A percentile compares a stretch with the other conserved stretches of the same genome.
These are phyloP conservation scores for Amphiprion percula DNA, from an alignment of 2,113 vertebrate species.

Conservation along the genomic window DNA sequence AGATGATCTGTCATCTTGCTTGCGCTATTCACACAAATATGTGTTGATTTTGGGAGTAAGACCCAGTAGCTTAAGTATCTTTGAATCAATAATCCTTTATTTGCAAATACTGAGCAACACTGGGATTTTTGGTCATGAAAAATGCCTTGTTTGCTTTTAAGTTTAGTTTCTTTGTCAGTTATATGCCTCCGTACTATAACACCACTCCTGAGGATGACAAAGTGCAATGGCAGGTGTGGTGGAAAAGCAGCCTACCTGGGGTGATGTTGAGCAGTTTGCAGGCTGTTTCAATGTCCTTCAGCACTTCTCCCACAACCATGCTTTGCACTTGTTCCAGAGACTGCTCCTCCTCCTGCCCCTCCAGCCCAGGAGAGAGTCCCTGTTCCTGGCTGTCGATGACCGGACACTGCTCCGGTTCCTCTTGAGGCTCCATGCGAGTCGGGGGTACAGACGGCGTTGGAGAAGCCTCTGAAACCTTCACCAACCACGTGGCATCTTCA, in stretches of 20 bases:
- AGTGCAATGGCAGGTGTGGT: constrained; percentile 20
- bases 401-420: constrained; percentile 95
- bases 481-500: constrained; percentile 85
- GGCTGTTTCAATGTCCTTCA: constrained; percentile 97
- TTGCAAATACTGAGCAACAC: constrained; percentile 27
- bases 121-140: constrained; percentile 8
- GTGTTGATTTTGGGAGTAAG: constrained; percentile 63
- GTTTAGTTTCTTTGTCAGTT: constrained; percentile 34
- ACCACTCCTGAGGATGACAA: neutral
- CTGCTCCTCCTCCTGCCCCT: constrained; percentile 91
- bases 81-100: constrained; percentile 37
- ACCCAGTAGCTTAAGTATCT: constrained; percentile 42
- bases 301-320: constrained; percentile 97
- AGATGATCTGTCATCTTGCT: constrained; percentile 55
- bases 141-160: constrained; percentile 24
- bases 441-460: constrained; percentile 54
- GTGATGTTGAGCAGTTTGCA: constrained; percentile 97
- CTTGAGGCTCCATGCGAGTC: constrained; percentile 52
- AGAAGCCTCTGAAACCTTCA: constrained; percentile 82
- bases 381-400: constrained; percentile 95
- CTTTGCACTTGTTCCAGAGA: constrained; percentile 97
- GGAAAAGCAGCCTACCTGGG: constrained; percentile 83
- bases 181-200: neutral
- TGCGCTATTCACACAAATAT: constrained; percentile 32
- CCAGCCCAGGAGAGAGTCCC: constrained; percentile 85